Conservation (phyloP, 2,888 invertebrate species). For the Deilephila porcellus region DNA sequence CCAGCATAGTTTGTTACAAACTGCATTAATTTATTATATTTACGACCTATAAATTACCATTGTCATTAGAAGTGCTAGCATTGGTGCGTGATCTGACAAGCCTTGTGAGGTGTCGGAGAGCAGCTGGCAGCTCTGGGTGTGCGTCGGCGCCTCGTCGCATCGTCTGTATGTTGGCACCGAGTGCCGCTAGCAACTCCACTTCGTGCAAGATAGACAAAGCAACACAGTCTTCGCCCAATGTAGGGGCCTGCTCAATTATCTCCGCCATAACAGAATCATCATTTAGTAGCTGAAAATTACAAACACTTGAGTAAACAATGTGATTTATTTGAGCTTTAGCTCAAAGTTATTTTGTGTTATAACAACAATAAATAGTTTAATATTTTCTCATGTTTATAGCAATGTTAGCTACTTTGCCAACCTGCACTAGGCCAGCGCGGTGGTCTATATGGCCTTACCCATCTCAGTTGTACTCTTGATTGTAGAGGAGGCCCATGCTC, state of each 20-base stretch:
- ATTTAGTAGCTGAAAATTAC: constrained; percentile 66
- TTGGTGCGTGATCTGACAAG: constrained; percentile 78
- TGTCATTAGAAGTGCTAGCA: constrained; percentile 57
- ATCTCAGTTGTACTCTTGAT: too few relatives aligned
- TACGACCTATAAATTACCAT: constrained; percentile 50
- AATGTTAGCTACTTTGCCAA: too few relatives aligned
- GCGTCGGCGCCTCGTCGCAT: constrained; percentile 87
- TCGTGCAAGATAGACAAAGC: constrained; percentile 91
- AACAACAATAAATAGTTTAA: too few relatives aligned
- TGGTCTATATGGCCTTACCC: too few relatives aligned
- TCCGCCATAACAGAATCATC: constrained; percentile 85
- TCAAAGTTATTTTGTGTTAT: too few relatives aligned
- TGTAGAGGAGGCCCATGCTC: too few relatives aligned
- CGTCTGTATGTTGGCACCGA: constrained; percentile 87
- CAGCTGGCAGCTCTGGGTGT: constrained; percentile 89
- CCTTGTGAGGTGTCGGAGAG: constrained; percentile 86
- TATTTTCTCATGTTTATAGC: too few relatives aligned
- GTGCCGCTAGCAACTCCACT: constrained; percentile 89
- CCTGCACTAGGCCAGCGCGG: too few relatives aligned
- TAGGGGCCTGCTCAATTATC: constrained; percentile 89
- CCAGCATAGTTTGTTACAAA: too few relatives aligned
- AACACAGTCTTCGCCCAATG: constrained; percentile 88
- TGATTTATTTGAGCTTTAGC: not conserved
- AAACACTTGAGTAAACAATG: too few relatives aligned
- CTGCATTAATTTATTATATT: not conserved